Base-by-base conservation (phyloP, 2,888 invertebrate species). In the Eueremaeus valkanovi region DNA sequence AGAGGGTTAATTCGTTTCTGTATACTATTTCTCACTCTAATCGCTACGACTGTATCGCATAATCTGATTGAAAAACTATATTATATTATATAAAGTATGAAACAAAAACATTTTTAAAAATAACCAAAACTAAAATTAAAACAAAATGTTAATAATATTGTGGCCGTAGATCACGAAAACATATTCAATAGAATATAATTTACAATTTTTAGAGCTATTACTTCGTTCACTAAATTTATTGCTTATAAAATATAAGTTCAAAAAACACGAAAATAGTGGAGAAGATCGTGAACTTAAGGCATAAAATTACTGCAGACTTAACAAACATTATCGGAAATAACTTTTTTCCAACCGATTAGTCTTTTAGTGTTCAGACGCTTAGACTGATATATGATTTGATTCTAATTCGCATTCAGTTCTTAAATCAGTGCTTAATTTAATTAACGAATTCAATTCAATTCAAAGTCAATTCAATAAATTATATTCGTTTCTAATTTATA, bases 141-240 rank as follows among this genome's bases (percentile, higher is more conserved):
- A 36, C n/a, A 6, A 36, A 36, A 66, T 66, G 40, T n/a, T 66
- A 66, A 66, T 66, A 36, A 66, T 66, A 66, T 66, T 66, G 36
- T 24, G n/a, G 40, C 40, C n/a, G 40, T 36, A 66, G 36, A 3
- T 66, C 66, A 66, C 66, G 66, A 66, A 36, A 58, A 66, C 66
- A 33, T 66, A 66, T 66, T 66, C 36, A 40, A 36, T 21, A 36
- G 36, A 66, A 40, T 66, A 13, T 66, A 66, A 66, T 66, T 66
- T 66, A 58, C 58, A 58, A 58, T 58, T 58, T 55, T 58, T 29
- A 29, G 55, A 24, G 55, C 55, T 55, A 55, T 55, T 55, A 63
- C 31, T 63, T 31, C 31, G 33, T 66, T 55, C 18, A 9, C 31
- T 16, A 55, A 55, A 58, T 58, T 58, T 58, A 31, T 31, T 58